Conservation (phyloP, 1,140 invertebrate species). For the Drosophila sturtevanti region DNA sequence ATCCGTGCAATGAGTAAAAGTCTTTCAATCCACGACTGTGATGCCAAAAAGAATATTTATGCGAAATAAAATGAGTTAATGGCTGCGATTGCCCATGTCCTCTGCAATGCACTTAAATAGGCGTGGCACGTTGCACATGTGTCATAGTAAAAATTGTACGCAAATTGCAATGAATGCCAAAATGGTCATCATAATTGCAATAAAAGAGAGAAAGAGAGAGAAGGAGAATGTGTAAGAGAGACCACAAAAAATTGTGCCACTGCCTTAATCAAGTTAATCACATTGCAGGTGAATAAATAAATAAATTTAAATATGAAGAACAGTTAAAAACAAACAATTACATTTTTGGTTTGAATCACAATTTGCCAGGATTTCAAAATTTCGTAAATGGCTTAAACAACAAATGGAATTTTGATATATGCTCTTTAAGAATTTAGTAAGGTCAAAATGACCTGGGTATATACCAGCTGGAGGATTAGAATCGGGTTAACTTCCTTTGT, state of each 20-base stretch:
- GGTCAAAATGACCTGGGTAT: too few species aligned
- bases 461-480: too few species aligned
- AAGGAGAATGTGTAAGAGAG: not conserved
- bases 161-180: conserved; percentile 7
- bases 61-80: conserved; percentile 81
- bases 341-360: not conserved
- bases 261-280: conserved; percentile 47
- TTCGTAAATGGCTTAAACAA: too few species aligned
- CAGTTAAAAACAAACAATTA: too few species aligned
- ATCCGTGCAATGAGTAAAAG: not conserved
- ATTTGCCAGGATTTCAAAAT: too few species aligned
- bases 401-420: too few species aligned
- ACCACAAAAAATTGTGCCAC: conserved; percentile 29
- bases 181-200: conserved; percentile 58
- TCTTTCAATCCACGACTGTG: conserved; percentile 28
- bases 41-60: conserved; percentile 77
- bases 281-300: not conserved
- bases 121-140: conserved; percentile 40
- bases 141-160: conserved; percentile 39
- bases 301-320: not conserved
- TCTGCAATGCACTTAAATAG: conserved; percentile 43
- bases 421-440: too few species aligned
- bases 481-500: too few species aligned
- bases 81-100: conserved; percentile 62
- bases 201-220: conserved; percentile 9